These are phyloP conservation scores for Gallinago nigripennis DNA, from an alignment of 2,797 vertebrate genomes.

Conservation along the genomic window DNA sequence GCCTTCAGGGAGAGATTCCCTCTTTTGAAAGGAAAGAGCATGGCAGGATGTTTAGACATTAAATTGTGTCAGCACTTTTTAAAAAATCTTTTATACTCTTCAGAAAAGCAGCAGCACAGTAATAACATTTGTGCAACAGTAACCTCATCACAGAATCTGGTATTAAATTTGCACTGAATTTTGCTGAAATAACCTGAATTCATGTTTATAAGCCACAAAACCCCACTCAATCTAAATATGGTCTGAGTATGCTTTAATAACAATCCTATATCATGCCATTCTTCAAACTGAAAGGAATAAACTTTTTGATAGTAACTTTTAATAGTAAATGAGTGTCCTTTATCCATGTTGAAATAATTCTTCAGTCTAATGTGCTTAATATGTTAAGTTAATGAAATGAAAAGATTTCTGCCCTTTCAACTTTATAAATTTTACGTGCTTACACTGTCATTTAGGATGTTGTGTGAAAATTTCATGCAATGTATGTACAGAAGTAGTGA, in stretches of 20 bases:
- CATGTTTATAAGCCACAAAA: background rate
- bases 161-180: background rate
- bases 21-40: background rate
- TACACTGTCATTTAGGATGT: background rate
- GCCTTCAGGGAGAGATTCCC: background rate
- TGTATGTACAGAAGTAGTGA: background rate
- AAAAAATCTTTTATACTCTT: background rate
- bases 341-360: background rate
- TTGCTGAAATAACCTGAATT: background rate
- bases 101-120: background rate
- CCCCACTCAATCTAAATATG: background rate
- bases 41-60: background rate
- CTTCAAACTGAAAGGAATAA: background rate
- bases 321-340: background rate
- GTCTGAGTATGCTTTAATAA: background rate
- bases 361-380: background rate
- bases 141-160: background rate
- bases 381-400: background rate
- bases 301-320: background rate
- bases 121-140: background rate
- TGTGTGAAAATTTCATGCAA: background rate
- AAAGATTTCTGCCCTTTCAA: background rate
- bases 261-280: background rate
- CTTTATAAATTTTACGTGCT: background rate
- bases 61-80: background rate